These are phyloP conservation scores for Diarsia dahlii DNA, from an alignment of 2,888 invertebrate species.

Conservation along the genomic window DNA sequence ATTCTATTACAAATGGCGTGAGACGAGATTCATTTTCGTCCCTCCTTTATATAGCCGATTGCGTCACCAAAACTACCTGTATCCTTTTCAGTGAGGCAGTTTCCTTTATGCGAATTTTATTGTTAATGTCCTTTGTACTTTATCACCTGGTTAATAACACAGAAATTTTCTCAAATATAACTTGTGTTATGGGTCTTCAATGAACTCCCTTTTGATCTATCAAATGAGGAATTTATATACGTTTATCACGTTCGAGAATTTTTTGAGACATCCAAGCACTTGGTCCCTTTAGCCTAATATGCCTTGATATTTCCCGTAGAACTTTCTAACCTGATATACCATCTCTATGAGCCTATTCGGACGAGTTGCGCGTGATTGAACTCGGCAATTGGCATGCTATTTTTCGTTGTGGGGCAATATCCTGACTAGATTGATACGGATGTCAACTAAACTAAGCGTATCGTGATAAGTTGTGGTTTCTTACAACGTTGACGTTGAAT, in stretches of 20 bases:
- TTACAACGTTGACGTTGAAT: background rate
- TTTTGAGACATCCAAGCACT: background rate
- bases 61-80: conserved; percentile 50
- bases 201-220: background rate
- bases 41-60: conserved; percentile 45
- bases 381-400: background rate
- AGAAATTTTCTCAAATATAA: background rate
- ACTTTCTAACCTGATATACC: background rate
- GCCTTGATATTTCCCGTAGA: background rate
- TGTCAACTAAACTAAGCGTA: conserved; percentile 13
- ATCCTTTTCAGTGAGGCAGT: conserved; percentile 43
- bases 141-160: background rate
- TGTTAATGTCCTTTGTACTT: conserved; percentile 1
- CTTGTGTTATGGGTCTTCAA: background rate
- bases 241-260: background rate
- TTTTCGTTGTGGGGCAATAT: conserved; percentile 23
- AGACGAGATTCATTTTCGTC: conserved; percentile 35
- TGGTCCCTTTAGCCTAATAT: background rate
- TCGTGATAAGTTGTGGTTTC: conserved; percentile 1
- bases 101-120: conserved; percentile 44
- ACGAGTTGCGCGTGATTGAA: conserved; percentile 20
- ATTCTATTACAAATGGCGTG: conserved; percentile 38
- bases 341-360: background rate
- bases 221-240: no score
- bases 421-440: conserved; percentile 32